These are phyloP conservation scores for Paramormyrops hopkinsi DNA, from an alignment of 2,797 vertebrate genomes.

Conservation along the genomic window DNA sequence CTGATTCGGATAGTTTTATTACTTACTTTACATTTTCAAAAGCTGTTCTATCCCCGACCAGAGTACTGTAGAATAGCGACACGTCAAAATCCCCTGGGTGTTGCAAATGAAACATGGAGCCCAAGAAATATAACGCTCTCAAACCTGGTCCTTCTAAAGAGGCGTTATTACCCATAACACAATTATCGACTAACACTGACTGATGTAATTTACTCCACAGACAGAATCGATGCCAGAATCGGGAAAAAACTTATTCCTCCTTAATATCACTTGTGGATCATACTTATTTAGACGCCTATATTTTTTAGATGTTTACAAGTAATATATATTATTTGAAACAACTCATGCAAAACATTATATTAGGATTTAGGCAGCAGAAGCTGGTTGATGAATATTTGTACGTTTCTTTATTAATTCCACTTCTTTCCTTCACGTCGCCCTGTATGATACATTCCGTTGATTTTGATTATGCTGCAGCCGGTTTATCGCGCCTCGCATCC, in stretches of 20 bases:
- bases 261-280: background rate
- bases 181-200: background rate
- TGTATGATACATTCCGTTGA: background rate
- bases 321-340: background rate
- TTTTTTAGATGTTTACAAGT: background rate
- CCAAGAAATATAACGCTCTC: background rate
- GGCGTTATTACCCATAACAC: background rate
- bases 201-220: background rate
- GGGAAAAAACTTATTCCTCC: background rate
- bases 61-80: background rate
- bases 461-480: background rate
- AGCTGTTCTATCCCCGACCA: background rate
- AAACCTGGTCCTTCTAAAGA: background rate
- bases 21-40: background rate
- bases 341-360: background rate
- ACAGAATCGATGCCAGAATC: background rate
- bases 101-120: background rate
- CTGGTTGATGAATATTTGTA: background rate
- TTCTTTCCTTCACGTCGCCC: background rate
- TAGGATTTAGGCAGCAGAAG: background rate
- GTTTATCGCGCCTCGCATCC: background rate
- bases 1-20: background rate
- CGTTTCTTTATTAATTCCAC: background rate
- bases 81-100: background rate
- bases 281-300: background rate